Base-by-base conservation (phyloP, 2,888 invertebrate genomes). In the Trisateles emortualis region DNA sequence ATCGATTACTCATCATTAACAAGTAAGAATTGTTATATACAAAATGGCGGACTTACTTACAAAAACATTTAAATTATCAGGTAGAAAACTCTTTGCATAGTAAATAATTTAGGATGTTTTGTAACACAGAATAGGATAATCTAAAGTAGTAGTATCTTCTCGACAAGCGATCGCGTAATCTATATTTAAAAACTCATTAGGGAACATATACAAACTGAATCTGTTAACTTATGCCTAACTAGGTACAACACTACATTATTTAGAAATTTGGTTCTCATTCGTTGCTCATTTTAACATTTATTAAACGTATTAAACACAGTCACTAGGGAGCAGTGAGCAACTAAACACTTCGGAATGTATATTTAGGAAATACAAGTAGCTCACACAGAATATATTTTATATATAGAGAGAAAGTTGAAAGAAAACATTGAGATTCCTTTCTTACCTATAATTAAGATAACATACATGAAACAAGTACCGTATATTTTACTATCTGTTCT, bases 251-350 rank as follows among this genome's bases (percentile, higher is more conserved):
- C 81, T 89, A 88, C 79, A 81, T 26, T 79, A 79, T 83, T 84
- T 84, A 84, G 81, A 86, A 81, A 87, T 92, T 92, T 92, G 92
- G 92, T 92, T 90, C 90, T 88, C 81, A 87, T 92, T 92, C 92
- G 92, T 92, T 92, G 92, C 92, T 91, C 90, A 69, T 78, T 81
- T 82, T 77, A 75, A 79, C 75, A 79, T 77, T n/a, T n/a, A n/a
- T n/a, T 76, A 75, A 78, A 79, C 58, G 72, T 73, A 77, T 67
- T 48, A 74, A 64, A 69, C 71, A 69, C 59, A 74, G 71, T 79
- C 76, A 74, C 75, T 61, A 69, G 72, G 76, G 66, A 67, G 69
- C 60, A 65, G 75, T 74, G 83, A 84, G 86, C 86, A 86, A 87
- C 83, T 72, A 72, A 86, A 86, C 70, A 82, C 78, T 76, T 74